A percentile compares a stretch with the other conserved stretches of the same genome.
These are phyloP conservation scores for Rhaphigaster nebulosa DNA, from an alignment of 2,888 invertebrate genomes.

Conservation along the genomic window DNA sequence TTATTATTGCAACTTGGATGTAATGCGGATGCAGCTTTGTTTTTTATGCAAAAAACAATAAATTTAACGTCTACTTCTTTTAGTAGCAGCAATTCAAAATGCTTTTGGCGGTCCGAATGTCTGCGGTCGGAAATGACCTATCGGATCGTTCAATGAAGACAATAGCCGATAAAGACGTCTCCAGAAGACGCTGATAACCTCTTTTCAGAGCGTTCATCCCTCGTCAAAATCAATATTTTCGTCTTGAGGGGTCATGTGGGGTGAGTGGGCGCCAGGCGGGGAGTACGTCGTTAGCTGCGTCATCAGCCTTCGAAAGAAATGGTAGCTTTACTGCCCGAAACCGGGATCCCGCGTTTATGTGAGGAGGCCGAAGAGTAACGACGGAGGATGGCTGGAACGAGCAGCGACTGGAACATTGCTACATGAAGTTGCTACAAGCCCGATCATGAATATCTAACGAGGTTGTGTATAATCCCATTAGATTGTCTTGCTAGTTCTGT, in stretches of 20 bases:
- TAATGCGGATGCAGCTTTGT: too few species aligned
- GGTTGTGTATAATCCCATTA: background rate
- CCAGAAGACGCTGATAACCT: background rate
- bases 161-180: background rate
- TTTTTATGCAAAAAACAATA: too few species aligned
- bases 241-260: background rate
- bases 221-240: background rate
- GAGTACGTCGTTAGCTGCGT: background rate
- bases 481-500: background rate
- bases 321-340: background rate
- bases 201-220: constrained; percentile 2
- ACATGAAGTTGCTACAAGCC: background rate
- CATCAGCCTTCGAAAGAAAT: constrained; percentile 2
- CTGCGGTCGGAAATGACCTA: too few species aligned
- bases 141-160: background rate
- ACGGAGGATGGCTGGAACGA: background rate
- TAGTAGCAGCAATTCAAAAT: too few species aligned
- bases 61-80: too few species aligned
- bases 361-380: background rate
- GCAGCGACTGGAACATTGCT: background rate
- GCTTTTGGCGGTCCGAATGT: too few species aligned
- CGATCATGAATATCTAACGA: background rate
- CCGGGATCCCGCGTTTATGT: background rate
- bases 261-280: constrained; percentile 31
- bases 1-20: too few species aligned